Percentiles rank a stretch among this genome's conserved stretches.
Evolutionary conservation across 2,888 invertebrate species (phyloP).

Genomic region (Leptopterna dolabrata): DNA sequence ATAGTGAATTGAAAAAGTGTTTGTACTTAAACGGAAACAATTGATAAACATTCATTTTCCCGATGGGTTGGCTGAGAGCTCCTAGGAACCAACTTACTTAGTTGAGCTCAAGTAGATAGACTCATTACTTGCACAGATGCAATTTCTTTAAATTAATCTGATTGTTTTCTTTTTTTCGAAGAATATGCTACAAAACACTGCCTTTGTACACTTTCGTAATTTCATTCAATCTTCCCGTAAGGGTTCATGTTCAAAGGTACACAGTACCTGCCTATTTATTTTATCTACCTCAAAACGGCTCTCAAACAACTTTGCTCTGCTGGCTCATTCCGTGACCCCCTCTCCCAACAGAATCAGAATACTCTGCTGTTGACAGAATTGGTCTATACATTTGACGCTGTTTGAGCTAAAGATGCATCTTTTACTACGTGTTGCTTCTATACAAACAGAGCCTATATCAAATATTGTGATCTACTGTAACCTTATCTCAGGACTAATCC

Average conservation of each 20-base stretch:
- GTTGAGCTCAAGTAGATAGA: too few relatives aligned
- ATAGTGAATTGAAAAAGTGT: too few relatives aligned
- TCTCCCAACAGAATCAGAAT: background rate
- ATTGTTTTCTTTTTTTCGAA: background rate
- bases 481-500: slow-evolving; percentile 32
- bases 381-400: background rate
- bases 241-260: background rate
- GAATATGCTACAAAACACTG: background rate
- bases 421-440: background rate
- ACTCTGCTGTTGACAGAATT: background rate
- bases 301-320: background rate
- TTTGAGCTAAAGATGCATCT: slow-evolving; percentile 23
- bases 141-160: too few relatives aligned
- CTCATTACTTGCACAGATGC: too few relatives aligned
- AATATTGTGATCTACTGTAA: slow-evolving; percentile 15
- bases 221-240: background rate
- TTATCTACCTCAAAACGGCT: background rate
- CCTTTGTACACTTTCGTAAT: background rate
- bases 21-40: too few relatives aligned
- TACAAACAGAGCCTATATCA: slow-evolving; percentile 14
- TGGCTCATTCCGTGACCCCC: background rate
- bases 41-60: too few relatives aligned
- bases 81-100: too few relatives aligned
- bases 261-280: background rate
- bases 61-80: too few relatives aligned